phyloP scores from a whole-genome alignment of 1,140 invertebrate genomes.

The Leptopilina clavipes region DNA sequence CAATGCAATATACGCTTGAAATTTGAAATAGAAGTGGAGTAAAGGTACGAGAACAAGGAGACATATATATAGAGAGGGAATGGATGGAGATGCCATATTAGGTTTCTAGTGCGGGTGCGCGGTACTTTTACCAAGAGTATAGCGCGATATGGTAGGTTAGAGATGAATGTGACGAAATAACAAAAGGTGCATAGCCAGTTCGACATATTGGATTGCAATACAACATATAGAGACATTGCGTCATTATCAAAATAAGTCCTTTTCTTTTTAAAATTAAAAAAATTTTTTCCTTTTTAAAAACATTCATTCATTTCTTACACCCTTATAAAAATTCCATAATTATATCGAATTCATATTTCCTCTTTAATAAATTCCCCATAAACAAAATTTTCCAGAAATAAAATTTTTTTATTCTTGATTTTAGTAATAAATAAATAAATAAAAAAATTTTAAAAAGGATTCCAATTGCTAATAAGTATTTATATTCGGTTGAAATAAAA shows the following conservation, averaged over 20 bases:
- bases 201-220: slow-evolving; percentile 56
- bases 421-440: too few species aligned
- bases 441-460: too few species aligned
- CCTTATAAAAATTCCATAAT: too few species aligned
- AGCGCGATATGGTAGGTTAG: slow-evolving; percentile 14
- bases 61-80: too few species aligned
- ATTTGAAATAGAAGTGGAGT: slow-evolving; percentile 31
- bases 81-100: slow-evolving; percentile 11
- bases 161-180: slow-evolving; percentile 61
- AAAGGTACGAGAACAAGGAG: neutral
- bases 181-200: slow-evolving; percentile 52
- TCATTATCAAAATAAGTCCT: slow-evolving; percentile 53
- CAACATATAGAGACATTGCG: slow-evolving; percentile 42
- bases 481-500: too few species aligned
- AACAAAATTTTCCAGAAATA: too few species aligned
- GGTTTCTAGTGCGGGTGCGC: slow-evolving; percentile 15
- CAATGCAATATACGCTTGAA: slow-evolving; percentile 30
- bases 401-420: too few species aligned
- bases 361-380: too few species aligned
- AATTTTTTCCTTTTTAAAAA: slow-evolving; percentile 7
- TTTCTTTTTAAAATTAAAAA: too few species aligned
- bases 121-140: slow-evolving; percentile 6
- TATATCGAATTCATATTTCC: too few species aligned
- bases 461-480: too few species aligned
- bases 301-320: too few species aligned